phyloP scores from a whole-genome alignment of 1,140 invertebrate genomes.

The Drosophila punjabiensis region DNA sequence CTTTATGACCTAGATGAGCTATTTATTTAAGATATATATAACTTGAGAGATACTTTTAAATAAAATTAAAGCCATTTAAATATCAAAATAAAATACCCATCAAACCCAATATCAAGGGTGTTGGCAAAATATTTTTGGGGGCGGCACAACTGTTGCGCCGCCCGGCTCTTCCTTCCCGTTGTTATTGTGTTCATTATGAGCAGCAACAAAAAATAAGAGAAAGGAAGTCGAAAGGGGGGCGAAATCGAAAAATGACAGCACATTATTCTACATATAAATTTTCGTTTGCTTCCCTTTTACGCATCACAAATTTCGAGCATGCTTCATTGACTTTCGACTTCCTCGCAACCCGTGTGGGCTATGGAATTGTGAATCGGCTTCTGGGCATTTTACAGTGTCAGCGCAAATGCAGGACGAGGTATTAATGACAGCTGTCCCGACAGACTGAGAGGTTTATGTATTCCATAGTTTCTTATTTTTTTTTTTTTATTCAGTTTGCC shows the following conservation, averaged over 20 bases:
- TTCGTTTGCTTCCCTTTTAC: constrained; percentile 59
- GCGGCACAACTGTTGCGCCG: constrained; percentile 56
- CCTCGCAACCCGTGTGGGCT: constrained; percentile 29
- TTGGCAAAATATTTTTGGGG: constrained; percentile 1
- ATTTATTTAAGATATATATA: too few relatives aligned
- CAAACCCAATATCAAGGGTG: not conserved
- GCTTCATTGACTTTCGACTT: constrained; percentile 78
- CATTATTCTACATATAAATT: constrained; percentile 58
- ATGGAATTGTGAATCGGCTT: constrained; percentile 33
- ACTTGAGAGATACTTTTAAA: not conserved
- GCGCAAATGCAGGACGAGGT: constrained; percentile 68
- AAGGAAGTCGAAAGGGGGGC: not conserved
- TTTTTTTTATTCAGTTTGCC: constrained; percentile 8
- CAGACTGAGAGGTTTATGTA: constrained; percentile 28
- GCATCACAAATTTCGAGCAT: constrained; percentile 71
- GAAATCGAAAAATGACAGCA: constrained; percentile 62
- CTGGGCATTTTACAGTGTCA: constrained; percentile 66
- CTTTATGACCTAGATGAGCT: not conserved
- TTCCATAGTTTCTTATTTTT: not conserved
- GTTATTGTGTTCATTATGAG: constrained; percentile 54
- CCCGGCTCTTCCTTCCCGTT: not conserved
- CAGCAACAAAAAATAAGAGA: constrained; percentile 23
- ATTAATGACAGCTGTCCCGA: constrained; percentile 65
- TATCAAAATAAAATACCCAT: not conserved
- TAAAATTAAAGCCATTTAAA: not conserved